Evolutionary conservation across 2,113 vertebrate species (phyloP).

Genomic region (Pseudopodoces humilis): DNA sequence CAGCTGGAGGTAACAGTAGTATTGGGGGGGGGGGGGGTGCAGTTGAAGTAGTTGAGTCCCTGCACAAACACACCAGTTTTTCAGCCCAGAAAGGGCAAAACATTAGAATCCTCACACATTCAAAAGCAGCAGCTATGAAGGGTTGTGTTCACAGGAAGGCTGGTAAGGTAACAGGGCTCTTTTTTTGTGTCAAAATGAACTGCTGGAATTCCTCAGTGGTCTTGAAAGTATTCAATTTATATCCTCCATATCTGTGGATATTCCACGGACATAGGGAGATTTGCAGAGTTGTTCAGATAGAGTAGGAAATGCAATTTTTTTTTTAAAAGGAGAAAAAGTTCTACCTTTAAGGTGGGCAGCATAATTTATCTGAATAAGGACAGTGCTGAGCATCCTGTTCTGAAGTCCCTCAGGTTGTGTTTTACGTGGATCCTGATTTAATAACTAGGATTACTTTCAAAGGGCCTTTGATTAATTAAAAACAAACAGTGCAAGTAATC

Average conservation of each 20-base stretch:
- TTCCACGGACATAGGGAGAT: neutral
- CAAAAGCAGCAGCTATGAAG: neutral
- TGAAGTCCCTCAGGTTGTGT: neutral
- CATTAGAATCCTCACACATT: neutral
- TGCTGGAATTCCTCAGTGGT: neutral
- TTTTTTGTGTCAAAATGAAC: neutral
- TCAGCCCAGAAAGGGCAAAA: neutral
- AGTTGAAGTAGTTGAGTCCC: neutral
- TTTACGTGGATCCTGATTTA: neutral
- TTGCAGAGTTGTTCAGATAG: neutral
- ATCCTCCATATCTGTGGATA: accelerated
- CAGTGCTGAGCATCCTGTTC: neutral
- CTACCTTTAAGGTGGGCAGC: neutral
- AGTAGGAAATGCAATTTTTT: neutral
- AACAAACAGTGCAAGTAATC: neutral
- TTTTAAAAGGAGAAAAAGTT: neutral
- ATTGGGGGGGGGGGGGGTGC: accelerated
- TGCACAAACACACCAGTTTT: neutral
- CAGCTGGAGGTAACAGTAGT: neutral
- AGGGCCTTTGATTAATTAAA: neutral
- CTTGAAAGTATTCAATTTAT: neutral
- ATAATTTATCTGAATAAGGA: neutral
- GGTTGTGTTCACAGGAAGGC: neutral
- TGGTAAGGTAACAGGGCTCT: neutral
- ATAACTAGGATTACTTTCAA: neutral